phyloP scores from a whole-genome alignment of 2,888 invertebrate species.

The Drosophila buzzatii region DNA sequence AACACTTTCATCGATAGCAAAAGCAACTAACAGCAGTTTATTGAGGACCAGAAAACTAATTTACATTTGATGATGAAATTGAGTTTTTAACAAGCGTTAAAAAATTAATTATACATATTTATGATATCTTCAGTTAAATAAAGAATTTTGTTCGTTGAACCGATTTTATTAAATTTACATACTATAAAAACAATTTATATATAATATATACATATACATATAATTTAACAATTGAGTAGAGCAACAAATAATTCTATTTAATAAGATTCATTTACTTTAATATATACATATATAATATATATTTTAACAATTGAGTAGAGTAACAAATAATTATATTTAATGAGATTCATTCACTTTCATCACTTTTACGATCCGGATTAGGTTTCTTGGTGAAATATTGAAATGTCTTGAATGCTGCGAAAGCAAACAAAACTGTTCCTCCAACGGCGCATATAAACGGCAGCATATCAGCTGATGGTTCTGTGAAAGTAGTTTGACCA shows the following conservation, averaged over 20 bases:
- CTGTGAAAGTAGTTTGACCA: constrained; percentile 16
- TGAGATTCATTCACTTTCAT: constrained; percentile 31
- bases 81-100: background rate
- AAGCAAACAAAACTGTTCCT: constrained; percentile 64
- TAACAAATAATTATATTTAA: background rate
- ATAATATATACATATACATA: too few relatives aligned
- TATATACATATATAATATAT: too few relatives aligned
- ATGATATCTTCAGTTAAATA: background rate
- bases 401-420: constrained; percentile 66
- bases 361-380: constrained; percentile 22
- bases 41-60: too few relatives aligned
- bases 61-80: background rate
- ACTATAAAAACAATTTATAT: background rate
- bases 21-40: background rate
- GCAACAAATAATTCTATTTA: background rate
- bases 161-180: background rate
- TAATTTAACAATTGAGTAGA: background rate
- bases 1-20: background rate
- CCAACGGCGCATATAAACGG: constrained; percentile 67
- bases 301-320: background rate
- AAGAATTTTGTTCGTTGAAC: background rate
- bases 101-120: background rate
- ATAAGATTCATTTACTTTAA: constrained; percentile 22
- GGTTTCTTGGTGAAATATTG: constrained; percentile 66
- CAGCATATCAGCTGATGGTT: constrained; percentile 61